Evolutionary conservation across 1,140 invertebrate genomes (phyloP), one percentile per base, ranked within the genome.

Genomic region (Cyclina sinensis): DNA sequence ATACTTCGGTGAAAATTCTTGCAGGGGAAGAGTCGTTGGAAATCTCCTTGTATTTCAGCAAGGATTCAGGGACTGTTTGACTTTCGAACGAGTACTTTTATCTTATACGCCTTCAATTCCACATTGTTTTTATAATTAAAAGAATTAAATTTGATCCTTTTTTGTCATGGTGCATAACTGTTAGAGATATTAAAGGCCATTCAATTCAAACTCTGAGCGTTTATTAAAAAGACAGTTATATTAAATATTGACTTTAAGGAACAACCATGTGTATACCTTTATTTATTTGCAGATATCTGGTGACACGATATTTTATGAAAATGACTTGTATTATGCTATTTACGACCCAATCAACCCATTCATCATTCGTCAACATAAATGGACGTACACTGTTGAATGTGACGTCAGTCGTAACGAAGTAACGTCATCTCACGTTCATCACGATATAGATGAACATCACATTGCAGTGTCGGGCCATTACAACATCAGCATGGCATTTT

Each of bases 341-440:
- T 78, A 43, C 32, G 83, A 86, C 37, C 83, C 73, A 12, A 32
- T 37, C 18, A 74, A 86, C 43, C 68, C 83, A 14, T 76, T 59
- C 37, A 57, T 86, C 0, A 86, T 86, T 0, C 83, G 83, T 39
- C 32, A 51, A 24, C 54, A 86, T 37, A 51, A 74, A 37, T 86
- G 68, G 68, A 86, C 83, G 21, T 74, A 32, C 12, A 76, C 68
- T 4, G 30, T 86, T n/a, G 65, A 86, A n/a, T 86, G 83, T 54
- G 83, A 86, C 70, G 83, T 76, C 30, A 78, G 12, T 16, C 27
- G 48, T 18, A 59, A 59, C 24, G 70, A 86, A 35, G 59, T 51
- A 39, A 46, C 73, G 73, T 76, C 83, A 39, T 76, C 51, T 9
- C 83, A 86, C 54, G 54, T 86, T 0, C 48, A 78, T 46, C 83